Base-by-base conservation (phyloP, 23 tunicate genomes). In the Halocynthia aurantium region DNA sequence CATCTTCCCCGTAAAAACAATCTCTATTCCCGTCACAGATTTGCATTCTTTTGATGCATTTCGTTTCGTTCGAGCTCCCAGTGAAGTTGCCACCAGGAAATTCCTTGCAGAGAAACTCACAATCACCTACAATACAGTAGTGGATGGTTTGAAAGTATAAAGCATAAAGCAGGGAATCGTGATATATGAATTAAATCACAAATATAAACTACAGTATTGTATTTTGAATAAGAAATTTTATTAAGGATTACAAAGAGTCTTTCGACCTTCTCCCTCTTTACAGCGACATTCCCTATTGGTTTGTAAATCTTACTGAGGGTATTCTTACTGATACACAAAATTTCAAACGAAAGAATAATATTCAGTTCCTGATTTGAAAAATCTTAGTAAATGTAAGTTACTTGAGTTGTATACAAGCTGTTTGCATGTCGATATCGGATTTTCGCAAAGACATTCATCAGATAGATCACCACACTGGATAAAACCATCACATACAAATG, bases 381-480 rank as follows among this genome's bases (percentile, higher is more conserved):
- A 31, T 31, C 44, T 1, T 31, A 31, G 44, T 31, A 4, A 31
- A 31, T 31, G 1, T 4, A 31, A 1, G 4, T 31, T 31, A 31
- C 44, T 31, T 31, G 44, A 40, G 15, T 6, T 6, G 19, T 65
- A 65, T 9, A 49, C 70, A 1, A 65, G 19, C 19, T 65, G 70
- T 49, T 65, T 65, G 31, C 70, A 65, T 20, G 31, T 65, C 31
- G 70, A 65, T 65, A 65, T 65, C 6, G 70, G 70, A 65, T 65
- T 65, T 65, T 65, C 70, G 31, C 70, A 65, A 20, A 65, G 31
- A 65, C 70, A 65, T 15, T 65, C 70, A 65, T 65, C 70, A 10
- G 70, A 65, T 65, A 65, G 2, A 65, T 65, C 70, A 11, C 10
- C 19, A 2, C 70, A 65, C 5, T 65, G 49, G 22, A 65, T 65